Evolutionary conservation across 2,888 invertebrate species (phyloP).

Genomic region (Ophioninae sp.): DNA sequence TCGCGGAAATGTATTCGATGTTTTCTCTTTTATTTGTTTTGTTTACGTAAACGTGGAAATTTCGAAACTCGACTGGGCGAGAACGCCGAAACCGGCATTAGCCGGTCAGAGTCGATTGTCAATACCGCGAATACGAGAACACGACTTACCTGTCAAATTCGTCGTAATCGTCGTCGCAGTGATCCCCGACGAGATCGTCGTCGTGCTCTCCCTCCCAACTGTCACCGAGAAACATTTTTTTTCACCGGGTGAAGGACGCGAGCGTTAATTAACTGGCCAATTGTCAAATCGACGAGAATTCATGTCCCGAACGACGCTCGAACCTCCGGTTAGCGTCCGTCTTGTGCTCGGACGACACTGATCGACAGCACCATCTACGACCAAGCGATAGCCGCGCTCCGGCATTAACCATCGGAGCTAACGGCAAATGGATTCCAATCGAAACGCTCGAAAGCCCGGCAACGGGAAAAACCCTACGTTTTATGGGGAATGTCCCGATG

Average conservation of each 20-base stretch:
- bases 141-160: slow-evolving; percentile 52
- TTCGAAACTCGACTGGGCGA: neutral
- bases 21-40: neutral
- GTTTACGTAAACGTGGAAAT: neutral
- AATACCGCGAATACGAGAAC: neutral
- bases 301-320: neutral
- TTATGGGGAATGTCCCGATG: no score
- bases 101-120: slow-evolving; percentile 2
- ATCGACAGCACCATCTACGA: slow-evolving; percentile 4
- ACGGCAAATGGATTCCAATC: neutral
- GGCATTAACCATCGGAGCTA: neutral
- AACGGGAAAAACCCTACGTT: no score
- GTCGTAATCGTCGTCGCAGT: slow-evolving; percentile 50
- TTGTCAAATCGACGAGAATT: slow-evolving; percentile 21
- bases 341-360: neutral
- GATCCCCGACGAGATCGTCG: slow-evolving; percentile 45
- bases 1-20: neutral
- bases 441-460: neutral
- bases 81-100: slow-evolving; percentile 27
- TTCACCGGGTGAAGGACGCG: slow-evolving; percentile 40
- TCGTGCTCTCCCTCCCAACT: slow-evolving; percentile 51
- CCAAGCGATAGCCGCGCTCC: neutral
- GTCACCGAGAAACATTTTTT: slow-evolving; percentile 55
- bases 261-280: slow-evolving; percentile 12
- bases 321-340: neutral